These are phyloP conservation scores for Erethizon dorsatum DNA, from an alignment of 2,797 vertebrate genomes.

Conservation along the genomic window DNA sequence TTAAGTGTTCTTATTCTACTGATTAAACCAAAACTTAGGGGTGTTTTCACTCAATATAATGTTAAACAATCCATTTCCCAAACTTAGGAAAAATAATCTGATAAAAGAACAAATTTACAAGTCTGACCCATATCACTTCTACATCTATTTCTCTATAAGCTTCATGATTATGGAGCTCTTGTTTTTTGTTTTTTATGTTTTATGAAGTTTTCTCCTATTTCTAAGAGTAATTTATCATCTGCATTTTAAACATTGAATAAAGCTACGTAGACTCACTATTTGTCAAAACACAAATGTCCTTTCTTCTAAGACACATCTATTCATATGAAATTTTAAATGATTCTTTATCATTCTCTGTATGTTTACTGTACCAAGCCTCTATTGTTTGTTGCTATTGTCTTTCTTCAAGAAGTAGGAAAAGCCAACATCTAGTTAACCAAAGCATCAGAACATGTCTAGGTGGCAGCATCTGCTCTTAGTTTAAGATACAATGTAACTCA, in stretches of 20 bases:
- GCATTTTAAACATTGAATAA: slow-evolving; percentile 65
- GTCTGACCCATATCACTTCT: background rate
- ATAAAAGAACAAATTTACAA: background rate
- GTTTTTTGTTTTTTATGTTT: background rate
- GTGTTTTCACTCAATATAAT: slow-evolving; percentile 50
- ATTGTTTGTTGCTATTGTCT: background rate
- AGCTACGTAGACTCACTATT: slow-evolving; percentile 52
- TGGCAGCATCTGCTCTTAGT: slow-evolving; percentile 81
- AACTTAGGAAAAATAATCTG: background rate
- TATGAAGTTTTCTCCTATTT: slow-evolving; percentile 47
- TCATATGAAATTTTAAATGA: slow-evolving; percentile 49
- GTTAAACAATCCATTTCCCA: slow-evolving; percentile 1
- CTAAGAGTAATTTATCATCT: slow-evolving; percentile 46
- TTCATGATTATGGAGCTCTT: background rate
- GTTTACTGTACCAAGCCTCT: slow-evolving; percentile 30
- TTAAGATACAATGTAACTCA: background rate
- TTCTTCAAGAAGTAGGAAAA: slow-evolving; percentile 56
- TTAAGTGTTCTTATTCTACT: slow-evolving; percentile 21
- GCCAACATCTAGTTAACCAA: slow-evolving; percentile 17
- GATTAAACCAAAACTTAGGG: slow-evolving; percentile 71
- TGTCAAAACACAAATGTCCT: slow-evolving; percentile 55
- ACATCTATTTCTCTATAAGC: slow-evolving; percentile 19
- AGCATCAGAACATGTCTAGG: slow-evolving; percentile 76
- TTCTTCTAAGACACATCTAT: slow-evolving; percentile 31
- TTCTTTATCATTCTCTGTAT: background rate